These are phyloP conservation scores for Thamnophis sirtalis DNA, from an alignment of 2,113 vertebrate genomes.

Conservation along the genomic window DNA sequence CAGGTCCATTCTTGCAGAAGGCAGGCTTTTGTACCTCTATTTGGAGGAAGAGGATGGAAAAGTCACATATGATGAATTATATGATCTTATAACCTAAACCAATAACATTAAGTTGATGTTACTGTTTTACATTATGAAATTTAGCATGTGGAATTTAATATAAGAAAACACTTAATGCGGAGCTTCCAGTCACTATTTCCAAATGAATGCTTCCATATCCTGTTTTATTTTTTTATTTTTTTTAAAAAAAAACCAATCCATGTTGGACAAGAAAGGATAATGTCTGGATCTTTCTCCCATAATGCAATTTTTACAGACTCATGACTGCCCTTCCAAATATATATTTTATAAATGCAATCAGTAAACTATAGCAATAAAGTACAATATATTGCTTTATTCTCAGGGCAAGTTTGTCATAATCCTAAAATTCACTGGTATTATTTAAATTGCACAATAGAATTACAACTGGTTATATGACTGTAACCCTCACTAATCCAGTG, in stretches of 20 bases:
- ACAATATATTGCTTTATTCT: neutral
- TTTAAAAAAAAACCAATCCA: neutral
- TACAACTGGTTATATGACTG: neutral
- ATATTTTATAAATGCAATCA: neutral
- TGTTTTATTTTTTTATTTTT: neutral
- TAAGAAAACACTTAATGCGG: neutral
- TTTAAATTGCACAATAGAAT: neutral
- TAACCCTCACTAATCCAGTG: neutral
- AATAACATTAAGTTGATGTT: neutral
- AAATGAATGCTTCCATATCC: neutral
- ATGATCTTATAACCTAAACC: neutral
- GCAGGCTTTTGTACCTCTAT: neutral
- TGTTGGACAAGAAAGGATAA: neutral
- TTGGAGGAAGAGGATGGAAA: neutral
- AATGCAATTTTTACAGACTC: neutral
- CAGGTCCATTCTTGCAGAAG: neutral
- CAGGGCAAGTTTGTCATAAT: neutral
- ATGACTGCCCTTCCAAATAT: neutral
- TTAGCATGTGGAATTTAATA: neutral
- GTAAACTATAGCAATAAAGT: neutral
- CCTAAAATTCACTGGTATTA: neutral
- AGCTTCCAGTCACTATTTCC: neutral
- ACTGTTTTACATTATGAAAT: neutral
- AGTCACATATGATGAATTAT: neutral
- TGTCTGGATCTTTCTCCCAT: neutral